Conservation (phyloP, 2,113 vertebrate genomes). For the Sebastes schlegelii region DNA sequence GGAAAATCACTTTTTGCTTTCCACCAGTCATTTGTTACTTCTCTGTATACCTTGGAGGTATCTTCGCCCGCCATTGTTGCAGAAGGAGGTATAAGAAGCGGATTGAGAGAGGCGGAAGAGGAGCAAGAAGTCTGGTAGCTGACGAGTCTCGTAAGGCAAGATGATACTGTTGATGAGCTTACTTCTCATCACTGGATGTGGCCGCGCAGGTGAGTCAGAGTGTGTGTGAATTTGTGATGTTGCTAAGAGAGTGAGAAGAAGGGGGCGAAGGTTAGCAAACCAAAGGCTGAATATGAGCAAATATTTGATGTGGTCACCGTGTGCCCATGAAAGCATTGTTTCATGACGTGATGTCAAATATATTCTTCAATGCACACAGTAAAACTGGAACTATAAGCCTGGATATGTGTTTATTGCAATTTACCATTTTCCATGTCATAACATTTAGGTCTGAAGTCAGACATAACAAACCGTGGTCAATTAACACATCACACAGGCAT, state of each 20-base stretch:
- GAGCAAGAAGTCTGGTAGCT: conserved; percentile 5
- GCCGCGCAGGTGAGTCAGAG: conserved; percentile 57
- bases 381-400: conserved; percentile 14
- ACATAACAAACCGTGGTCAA: conserved; percentile 51
- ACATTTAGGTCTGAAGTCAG: conserved; percentile 47
- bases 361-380: conserved; percentile 49
- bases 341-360: conserved; percentile 50
- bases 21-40: conserved; percentile 35
- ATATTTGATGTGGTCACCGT: conserved; percentile 54
- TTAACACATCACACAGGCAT: conserved; percentile 34
- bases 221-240: conserved; percentile 12
- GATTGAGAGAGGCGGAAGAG: conserved; percentile 3
- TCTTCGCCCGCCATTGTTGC: conserved; percentile 9
- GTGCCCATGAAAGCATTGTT: conserved; percentile 53
- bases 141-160: not conserved
- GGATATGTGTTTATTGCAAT: conserved; percentile 46
- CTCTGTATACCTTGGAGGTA: not conserved
- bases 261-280: conserved; percentile 8
- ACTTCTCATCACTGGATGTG: conserved; percentile 44
- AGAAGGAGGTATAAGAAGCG: conserved; percentile 12
- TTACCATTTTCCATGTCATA: conserved; percentile 51
- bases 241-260: conserved; percentile 8
- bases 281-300: conserved; percentile 7
- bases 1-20: conserved; percentile 26
- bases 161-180: conserved; percentile 34